phyloP scores from a whole-genome alignment of 2,888 invertebrate genomes.

The Drosophila prostipennis region DNA sequence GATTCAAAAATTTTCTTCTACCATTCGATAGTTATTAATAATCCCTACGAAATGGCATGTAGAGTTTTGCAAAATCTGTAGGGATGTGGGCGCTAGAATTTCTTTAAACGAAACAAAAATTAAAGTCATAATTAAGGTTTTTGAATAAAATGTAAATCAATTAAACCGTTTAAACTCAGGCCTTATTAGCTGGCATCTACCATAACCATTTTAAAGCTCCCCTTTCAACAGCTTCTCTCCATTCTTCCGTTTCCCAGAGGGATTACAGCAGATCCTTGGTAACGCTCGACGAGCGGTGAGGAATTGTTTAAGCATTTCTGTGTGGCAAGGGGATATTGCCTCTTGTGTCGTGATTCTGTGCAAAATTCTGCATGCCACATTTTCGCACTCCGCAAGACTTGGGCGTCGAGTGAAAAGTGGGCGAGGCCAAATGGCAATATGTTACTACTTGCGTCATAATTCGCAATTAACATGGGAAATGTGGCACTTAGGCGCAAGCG shows the following conservation, averaged over 20 bases:
- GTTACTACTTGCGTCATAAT: conserved; percentile 28
- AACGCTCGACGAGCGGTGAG: neutral
- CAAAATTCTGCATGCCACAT: conserved; percentile 19
- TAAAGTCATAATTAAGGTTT: too few species aligned
- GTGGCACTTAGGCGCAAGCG: conserved; percentile 39
- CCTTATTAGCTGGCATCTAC: conserved; percentile 13
- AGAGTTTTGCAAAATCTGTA: too few species aligned
- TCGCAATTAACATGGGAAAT: conserved; percentile 62
- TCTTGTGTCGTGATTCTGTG: conserved; percentile 3
- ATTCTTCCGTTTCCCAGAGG: conserved; percentile 10
- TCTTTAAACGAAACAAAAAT: too few species aligned
- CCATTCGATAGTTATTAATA: too few species aligned
- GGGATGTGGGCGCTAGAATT: too few species aligned
- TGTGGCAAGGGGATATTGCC: neutral
- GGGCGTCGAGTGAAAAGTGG: conserved; percentile 15
- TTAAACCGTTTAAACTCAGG: conserved; percentile 1
- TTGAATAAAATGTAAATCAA: too few species aligned
- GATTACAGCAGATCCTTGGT: conserved; percentile 25
- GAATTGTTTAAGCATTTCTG: neutral
- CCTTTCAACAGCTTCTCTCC: conserved; percentile 1
- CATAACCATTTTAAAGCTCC: conserved; percentile 7
- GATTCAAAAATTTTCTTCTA: too few species aligned
- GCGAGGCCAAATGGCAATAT: conserved; percentile 12
- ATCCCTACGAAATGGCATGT: too few species aligned
- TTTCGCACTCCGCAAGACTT: conserved; percentile 6